Conservation (phyloP, 30 jellyfish, hydroid and myxozoan species). For the Nemopilema nomurai region DNA sequence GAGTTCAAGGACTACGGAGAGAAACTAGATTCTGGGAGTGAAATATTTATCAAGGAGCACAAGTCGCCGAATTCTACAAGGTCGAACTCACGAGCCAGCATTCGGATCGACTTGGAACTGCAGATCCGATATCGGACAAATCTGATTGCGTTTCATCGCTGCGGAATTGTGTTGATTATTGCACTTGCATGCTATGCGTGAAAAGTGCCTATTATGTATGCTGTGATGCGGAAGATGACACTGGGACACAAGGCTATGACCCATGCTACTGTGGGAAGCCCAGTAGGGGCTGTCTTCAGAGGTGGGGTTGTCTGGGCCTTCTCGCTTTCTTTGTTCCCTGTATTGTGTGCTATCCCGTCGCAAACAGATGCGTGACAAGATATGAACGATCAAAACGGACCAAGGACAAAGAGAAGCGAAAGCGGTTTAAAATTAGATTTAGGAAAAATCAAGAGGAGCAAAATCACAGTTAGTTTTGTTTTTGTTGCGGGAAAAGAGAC, state of each 20-base stretch:
- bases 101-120: conserved; percentile 20
- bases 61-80: conserved; percentile 24
- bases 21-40: conserved; percentile 59
- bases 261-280: conserved; percentile 64
- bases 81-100: conserved; percentile 32
- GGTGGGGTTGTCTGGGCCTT: conserved; percentile 60
- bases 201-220: conserved; percentile 57
- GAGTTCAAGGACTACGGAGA: conserved; percentile 66
- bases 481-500: background rate
- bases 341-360: conserved; percentile 59
- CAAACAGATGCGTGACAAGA: conserved; percentile 56
- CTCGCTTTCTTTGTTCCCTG: conserved; percentile 55
- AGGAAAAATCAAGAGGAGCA: conserved; percentile 21
- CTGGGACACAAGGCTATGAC: conserved; percentile 45
- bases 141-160: background rate
- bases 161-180: conserved; percentile 51
- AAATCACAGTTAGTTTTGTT: conserved; percentile 24
- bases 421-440: conserved; percentile 53
- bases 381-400: conserved; percentile 35
- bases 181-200: conserved; percentile 73
- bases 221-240: conserved; percentile 61
- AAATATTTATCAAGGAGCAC: background rate
- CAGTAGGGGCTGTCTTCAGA: conserved; percentile 42
- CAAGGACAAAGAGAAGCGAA: conserved; percentile 38
- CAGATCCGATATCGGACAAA: background rate